Conservation (phyloP, 2,888 invertebrate species). For the Trissoscelio sp. region DNA sequence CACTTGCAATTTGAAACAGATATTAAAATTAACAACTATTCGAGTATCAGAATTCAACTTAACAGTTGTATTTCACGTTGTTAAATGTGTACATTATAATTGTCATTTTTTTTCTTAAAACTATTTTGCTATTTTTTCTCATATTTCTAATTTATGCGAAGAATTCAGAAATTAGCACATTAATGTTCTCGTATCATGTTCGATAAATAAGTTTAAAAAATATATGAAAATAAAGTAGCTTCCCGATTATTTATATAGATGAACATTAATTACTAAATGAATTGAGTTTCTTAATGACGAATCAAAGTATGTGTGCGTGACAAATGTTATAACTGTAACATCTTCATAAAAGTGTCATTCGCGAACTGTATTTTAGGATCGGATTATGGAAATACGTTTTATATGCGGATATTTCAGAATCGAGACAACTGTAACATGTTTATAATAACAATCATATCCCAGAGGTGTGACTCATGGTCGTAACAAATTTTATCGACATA, state of each 20-base stretch:
- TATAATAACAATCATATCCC: slow-evolving; percentile 52
- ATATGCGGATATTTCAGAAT: slow-evolving; percentile 40
- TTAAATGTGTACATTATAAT: slow-evolving; percentile 8
- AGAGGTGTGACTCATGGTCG: slow-evolving; percentile 50
- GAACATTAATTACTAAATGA: slow-evolving; percentile 62
- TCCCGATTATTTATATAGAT: slow-evolving; percentile 26
- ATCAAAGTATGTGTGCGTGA: slow-evolving; percentile 55
- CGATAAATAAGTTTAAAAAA: slow-evolving; percentile 17
- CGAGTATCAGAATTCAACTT: slow-evolving; percentile 20
- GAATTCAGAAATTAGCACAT: slow-evolving; percentile 43
- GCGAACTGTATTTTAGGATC: slow-evolving; percentile 63
- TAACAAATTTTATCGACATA: too few species aligned
- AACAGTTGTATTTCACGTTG: neutral
- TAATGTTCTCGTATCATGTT: slow-evolving; percentile 26
- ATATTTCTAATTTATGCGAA: slow-evolving; percentile 33
- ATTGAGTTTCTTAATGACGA: slow-evolving; percentile 32
- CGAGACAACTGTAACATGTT: slow-evolving; percentile 57
- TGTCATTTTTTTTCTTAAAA: slow-evolving; percentile 22
- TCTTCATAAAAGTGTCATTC: slow-evolving; percentile 66
- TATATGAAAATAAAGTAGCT: slow-evolving; percentile 4
- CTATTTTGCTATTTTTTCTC: slow-evolving; percentile 15
- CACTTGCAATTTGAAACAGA: slow-evolving; percentile 42
- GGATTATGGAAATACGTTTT: slow-evolving; percentile 64
- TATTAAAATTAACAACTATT: slow-evolving; percentile 21
- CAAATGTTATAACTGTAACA: slow-evolving; percentile 59